Percentiles rank a stretch among this genome's conserved stretches.
These are phyloP conservation scores for Morinoia aosen DNA, from an alignment of 2,888 invertebrate genomes.

Conservation along the genomic window DNA sequence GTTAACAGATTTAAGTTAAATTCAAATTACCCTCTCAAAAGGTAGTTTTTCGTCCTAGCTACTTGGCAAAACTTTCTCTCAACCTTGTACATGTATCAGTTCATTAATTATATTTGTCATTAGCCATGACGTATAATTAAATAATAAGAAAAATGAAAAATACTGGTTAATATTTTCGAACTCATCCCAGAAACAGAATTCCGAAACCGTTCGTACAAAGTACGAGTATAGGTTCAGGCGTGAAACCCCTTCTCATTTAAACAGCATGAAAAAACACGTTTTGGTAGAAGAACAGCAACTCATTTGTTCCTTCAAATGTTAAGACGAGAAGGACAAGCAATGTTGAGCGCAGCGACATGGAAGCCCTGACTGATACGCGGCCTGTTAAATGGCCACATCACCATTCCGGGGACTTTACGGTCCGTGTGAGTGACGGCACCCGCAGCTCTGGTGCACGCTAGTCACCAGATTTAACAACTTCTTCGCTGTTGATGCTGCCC, in stretches of 20 bases:
- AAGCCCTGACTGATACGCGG: neutral
- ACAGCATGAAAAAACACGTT: neutral
- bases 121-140: too few relatives aligned
- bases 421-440: neutral
- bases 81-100: too few relatives aligned
- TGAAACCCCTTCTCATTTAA: neutral
- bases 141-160: too few relatives aligned
- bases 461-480: neutral
- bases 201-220: too few relatives aligned
- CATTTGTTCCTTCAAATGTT: neutral
- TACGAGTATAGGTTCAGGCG: too few relatives aligned
- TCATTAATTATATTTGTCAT: too few relatives aligned
- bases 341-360: neutral
- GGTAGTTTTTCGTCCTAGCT: too few relatives aligned
- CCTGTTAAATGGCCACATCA: neutral
- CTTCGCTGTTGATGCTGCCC: neutral
- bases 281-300: neutral
- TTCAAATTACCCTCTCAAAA: too few relatives aligned
- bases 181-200: too few relatives aligned
- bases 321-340: neutral
- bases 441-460: neutral
- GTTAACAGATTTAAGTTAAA: too few relatives aligned
- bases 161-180: too few relatives aligned
- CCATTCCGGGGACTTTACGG: neutral
- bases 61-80: too few relatives aligned